Evolutionary conservation across 2,888 invertebrate genomes (phyloP).

Genomic region (Troides helena): DNA sequence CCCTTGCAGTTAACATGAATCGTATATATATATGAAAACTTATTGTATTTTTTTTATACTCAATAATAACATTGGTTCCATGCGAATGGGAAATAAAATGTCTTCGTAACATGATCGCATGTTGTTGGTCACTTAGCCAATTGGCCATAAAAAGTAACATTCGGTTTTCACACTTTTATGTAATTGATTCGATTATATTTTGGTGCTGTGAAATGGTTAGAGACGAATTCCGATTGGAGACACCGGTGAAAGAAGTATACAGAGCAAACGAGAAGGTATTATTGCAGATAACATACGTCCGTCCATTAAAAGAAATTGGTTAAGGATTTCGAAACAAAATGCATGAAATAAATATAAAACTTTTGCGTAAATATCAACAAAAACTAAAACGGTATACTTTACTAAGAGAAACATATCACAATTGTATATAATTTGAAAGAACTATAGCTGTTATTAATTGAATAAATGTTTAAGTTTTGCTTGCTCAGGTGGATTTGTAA

Average conservation of each 20-base stretch:
- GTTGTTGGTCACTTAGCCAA: constrained; percentile 15
- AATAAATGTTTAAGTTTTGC: too few relatives aligned
- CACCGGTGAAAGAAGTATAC: not conserved
- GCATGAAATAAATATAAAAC: too few relatives aligned
- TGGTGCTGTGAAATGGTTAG: constrained; percentile 3
- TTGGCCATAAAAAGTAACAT: constrained; percentile 27
- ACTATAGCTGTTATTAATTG: too few relatives aligned
- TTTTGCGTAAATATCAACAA: too few relatives aligned
- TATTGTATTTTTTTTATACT: not conserved
- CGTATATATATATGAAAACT: not conserved
- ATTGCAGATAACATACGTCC: not conserved
- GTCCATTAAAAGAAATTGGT: not conserved
- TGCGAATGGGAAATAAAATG: constrained; percentile 18
- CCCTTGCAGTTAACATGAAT: too few relatives aligned
- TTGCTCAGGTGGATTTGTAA: too few relatives aligned
- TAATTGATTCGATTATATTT: constrained; percentile 26
- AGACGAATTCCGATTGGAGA: constrained; percentile 12
- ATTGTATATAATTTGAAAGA: too few relatives aligned
- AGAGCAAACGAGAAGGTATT: not conserved
- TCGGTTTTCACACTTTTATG: constrained; percentile 28
- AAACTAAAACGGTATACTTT: too few relatives aligned
- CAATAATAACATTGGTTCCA: constrained; percentile 19
- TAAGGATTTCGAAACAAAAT: too few relatives aligned
- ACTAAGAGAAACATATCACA: too few relatives aligned
- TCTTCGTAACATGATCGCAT: constrained; percentile 20